A percentile compares a stretch with the other conserved stretches of the same genome.
Conservation (phyloP, 2,113 vertebrate species). For the Callipepla californica region DNA sequence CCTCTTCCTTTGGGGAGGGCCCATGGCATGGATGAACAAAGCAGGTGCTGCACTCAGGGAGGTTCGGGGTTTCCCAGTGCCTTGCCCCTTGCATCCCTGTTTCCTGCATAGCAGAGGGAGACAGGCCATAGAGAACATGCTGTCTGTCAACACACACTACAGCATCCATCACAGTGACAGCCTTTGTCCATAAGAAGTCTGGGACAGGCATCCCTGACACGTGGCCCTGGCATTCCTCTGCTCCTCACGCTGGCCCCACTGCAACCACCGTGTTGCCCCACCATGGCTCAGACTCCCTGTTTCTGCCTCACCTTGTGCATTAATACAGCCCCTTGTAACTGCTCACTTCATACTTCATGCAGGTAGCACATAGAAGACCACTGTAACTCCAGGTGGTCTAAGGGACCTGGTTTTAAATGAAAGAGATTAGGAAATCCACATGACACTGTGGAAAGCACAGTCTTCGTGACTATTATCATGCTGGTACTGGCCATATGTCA, state of each 20-base stretch:
- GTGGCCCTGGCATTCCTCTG: accelerated
- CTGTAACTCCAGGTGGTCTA: too few species aligned
- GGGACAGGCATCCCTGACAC: not conserved
- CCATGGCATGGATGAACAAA: not conserved
- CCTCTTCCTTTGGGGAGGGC: constrained; percentile 26
- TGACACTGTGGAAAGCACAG: not conserved
- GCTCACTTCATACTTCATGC: not conserved
- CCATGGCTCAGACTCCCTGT: accelerated
- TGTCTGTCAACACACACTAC: not conserved
- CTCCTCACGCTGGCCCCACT: not conserved
- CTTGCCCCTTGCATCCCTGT: not conserved
- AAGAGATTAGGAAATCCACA: not conserved
- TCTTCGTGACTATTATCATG: accelerated
- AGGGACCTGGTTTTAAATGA: not conserved
- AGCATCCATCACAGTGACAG: constrained; percentile 33
- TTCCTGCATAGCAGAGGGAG: not conserved
- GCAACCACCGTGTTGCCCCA: not conserved
- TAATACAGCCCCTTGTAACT: not conserved
- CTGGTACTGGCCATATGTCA: not conserved
- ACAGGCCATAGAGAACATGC: not conserved
- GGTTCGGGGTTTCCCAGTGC: not conserved
- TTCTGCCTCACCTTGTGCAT: not conserved
- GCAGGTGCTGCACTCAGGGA: not conserved
- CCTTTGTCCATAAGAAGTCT: not conserved
- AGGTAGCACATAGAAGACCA: not conserved